Conservation (phyloP, 2,113 vertebrate genomes). For the Poecile atricapillus region DNA sequence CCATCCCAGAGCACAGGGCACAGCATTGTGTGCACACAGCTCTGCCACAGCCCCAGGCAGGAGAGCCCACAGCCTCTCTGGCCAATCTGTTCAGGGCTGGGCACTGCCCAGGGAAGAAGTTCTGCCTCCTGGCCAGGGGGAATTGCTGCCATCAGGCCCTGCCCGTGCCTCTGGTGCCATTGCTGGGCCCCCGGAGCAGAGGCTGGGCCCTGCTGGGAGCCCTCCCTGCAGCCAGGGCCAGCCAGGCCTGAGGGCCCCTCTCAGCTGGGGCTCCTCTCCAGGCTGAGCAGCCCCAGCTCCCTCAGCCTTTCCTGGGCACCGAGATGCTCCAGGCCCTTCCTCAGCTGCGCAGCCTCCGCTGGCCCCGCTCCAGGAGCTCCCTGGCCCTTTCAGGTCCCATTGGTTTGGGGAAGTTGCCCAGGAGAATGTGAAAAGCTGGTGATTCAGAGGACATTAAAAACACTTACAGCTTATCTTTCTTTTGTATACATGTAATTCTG, state of each 20-base stretch:
- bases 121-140: no score
- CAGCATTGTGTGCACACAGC: not conserved
- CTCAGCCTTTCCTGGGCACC: not conserved
- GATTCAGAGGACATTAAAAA: not conserved
- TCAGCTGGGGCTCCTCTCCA: not conserved
- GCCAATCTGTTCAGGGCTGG: no score
- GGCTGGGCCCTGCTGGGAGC: not conserved
- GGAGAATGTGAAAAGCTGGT: not conserved
- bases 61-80: no score
- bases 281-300: not conserved
- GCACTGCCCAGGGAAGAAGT: no score
- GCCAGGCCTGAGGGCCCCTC: not conserved
- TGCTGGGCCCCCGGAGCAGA: not conserved
- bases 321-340: not conserved
- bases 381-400: not conserved
- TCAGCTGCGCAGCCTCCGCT: not conserved
- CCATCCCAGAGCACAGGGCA: not conserved
- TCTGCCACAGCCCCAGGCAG: not conserved
- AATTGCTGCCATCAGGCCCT: no score
- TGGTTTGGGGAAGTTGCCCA: not conserved
- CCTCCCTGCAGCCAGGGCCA: not conserved
- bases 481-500: not conserved
- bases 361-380: not conserved
- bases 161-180: not conserved
- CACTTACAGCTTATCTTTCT: not conserved